phyloP scores from a whole-genome alignment of 2,888 invertebrate genomes.

The Nymphalis urticae region DNA sequence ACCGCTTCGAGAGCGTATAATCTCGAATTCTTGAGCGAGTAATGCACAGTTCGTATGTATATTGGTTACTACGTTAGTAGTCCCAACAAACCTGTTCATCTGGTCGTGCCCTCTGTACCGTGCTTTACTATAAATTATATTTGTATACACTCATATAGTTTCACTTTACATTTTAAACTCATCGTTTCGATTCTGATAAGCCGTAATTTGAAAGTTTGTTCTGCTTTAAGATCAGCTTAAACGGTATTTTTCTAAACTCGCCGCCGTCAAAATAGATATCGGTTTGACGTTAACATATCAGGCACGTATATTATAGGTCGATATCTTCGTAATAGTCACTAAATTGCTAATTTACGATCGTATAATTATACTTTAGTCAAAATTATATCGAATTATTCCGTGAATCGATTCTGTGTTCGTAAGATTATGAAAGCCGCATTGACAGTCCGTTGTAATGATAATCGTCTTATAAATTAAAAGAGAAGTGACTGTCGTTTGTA shows the following conservation, averaged over 20 bases:
- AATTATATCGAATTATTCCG: background rate
- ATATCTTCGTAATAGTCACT: conserved; percentile 12
- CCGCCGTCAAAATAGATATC: conserved; percentile 17
- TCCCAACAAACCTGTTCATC: conserved; percentile 69
- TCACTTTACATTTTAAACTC: conserved; percentile 68
- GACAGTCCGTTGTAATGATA: conserved; percentile 11
- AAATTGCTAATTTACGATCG: conserved; percentile 21
- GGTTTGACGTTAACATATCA: conserved; percentile 18
- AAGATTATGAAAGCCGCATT: background rate
- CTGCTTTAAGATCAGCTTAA: conserved; percentile 31
- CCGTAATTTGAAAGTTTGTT: conserved; percentile 40
- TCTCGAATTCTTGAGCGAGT: conserved; percentile 65
- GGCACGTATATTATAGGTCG: conserved; percentile 12
- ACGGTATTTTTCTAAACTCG: conserved; percentile 22
- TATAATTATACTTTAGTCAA: conserved; percentile 1
- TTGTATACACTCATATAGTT: conserved; percentile 64
- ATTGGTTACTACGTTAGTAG: conserved; percentile 79
- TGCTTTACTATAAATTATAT: conserved; percentile 59
- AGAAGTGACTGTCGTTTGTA: conserved; percentile 51
- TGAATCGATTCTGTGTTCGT: background rate
- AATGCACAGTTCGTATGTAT: conserved; percentile 73
- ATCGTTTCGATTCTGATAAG: conserved; percentile 52
- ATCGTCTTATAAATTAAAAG: conserved; percentile 22
- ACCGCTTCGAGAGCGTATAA: conserved; percentile 60
- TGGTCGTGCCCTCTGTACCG: conserved; percentile 75